These are phyloP conservation scores for Iphiclides podalirius DNA, from an alignment of 2,888 invertebrate genomes.

Conservation along the genomic window DNA sequence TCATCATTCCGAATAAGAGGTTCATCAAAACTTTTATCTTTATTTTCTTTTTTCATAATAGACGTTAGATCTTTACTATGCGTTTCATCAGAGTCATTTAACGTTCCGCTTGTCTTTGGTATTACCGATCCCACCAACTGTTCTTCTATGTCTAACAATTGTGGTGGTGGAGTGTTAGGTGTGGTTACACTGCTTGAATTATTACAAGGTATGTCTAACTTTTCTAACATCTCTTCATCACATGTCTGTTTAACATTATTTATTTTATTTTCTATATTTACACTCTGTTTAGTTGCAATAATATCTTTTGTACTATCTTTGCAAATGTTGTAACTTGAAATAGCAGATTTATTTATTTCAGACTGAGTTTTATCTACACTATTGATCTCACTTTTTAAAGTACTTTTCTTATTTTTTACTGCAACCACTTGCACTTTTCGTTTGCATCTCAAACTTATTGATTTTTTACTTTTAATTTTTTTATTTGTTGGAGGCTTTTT, in stretches of 20 bases:
- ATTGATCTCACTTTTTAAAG: background rate
- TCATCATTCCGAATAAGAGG: background rate
- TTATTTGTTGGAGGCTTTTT: background rate
- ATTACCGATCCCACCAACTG: constrained; percentile 40
- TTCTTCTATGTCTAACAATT: constrained; percentile 40
- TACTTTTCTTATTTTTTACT: background rate
- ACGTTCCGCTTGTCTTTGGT: constrained; percentile 27
- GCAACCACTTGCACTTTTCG: constrained; percentile 23
- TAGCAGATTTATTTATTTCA: background rate
- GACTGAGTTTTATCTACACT: background rate
- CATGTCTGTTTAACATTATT: background rate
- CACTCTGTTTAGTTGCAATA: background rate
- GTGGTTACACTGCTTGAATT: too few relatives aligned
- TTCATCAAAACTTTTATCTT: background rate
- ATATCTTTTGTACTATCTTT: too few relatives aligned
- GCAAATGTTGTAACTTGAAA: background rate
- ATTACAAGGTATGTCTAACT: too few relatives aligned
- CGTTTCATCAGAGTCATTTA: background rate
- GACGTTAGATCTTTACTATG: background rate
- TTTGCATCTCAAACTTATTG: constrained; percentile 31
- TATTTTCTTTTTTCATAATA: constrained; percentile 2
- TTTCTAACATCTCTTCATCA: too few relatives aligned
- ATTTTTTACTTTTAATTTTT: constrained; percentile 19
- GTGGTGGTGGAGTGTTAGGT: too few relatives aligned
- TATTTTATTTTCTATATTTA: background rate